These are phyloP conservation scores for Sminthurinus aureus DNA, from an alignment of 2,888 invertebrate species.

Conservation along the genomic window DNA sequence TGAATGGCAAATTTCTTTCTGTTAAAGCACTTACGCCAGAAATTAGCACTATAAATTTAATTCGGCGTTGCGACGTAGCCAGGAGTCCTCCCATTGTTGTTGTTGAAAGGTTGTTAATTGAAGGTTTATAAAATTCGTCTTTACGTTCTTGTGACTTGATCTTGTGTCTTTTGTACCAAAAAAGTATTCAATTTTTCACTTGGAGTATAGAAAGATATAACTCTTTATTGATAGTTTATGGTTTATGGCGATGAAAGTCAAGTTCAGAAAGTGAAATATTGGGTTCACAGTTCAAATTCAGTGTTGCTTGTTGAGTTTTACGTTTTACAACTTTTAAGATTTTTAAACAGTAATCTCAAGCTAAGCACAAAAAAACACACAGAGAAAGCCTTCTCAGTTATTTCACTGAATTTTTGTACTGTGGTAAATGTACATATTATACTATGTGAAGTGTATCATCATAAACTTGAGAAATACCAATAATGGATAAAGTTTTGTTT, in stretches of 20 bases:
- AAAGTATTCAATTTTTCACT: neutral
- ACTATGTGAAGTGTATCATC: no score
- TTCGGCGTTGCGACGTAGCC: neutral
- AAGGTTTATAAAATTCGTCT: neutral
- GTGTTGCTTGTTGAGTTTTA: no score
- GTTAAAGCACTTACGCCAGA: neutral
- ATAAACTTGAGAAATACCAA: no score
- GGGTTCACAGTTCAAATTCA: no score
- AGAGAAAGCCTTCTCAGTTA: no score
- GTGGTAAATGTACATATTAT: no score
- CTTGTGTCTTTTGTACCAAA: neutral
- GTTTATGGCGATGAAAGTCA: neutral
- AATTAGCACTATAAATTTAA: constrained; percentile 14
- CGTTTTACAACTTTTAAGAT: no score
- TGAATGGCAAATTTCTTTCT: neutral
- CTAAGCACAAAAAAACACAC: no score
- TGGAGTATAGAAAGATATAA: neutral
- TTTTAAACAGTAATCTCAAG: no score
- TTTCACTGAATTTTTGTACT: no score
- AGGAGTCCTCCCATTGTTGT: constrained; percentile 17
- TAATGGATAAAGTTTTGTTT: no score
- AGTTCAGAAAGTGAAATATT: no score
- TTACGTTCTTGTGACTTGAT: neutral
- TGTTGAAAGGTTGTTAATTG: neutral
- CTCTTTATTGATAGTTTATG: neutral